phyloP scores from a whole-genome alignment of 2,797 vertebrate genomes.

The Pangasius larnaudii region DNA sequence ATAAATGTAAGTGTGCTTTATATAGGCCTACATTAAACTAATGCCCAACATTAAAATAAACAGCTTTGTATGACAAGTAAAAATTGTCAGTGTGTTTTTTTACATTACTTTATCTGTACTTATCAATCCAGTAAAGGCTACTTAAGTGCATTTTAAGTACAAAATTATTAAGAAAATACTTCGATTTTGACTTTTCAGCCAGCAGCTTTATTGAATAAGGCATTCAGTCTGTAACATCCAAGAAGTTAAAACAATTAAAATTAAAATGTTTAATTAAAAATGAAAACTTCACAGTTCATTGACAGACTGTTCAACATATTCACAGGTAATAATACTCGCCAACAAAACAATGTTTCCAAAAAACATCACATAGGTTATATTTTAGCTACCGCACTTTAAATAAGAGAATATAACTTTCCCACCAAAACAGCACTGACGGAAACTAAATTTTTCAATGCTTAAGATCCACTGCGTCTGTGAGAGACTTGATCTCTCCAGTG shows the following conservation, averaged over 20 bases:
- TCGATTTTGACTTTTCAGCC: slow-evolving; percentile 5
- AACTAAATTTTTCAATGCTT: not conserved
- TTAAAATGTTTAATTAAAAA: not conserved
- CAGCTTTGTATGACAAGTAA: not conserved
- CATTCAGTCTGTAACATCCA: slow-evolving; percentile 35
- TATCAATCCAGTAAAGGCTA: not conserved
- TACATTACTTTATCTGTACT: not conserved
- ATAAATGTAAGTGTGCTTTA: not conserved
- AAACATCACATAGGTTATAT: not conserved
- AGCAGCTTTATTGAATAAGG: slow-evolving; percentile 61
- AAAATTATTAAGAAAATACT: not conserved
- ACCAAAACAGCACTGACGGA: not conserved
- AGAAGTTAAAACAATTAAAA: slow-evolving; percentile 8
- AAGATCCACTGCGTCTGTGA: not conserved
- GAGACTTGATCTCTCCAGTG: not conserved
- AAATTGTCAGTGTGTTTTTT: not conserved
- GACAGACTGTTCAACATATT: slow-evolving; percentile 20
- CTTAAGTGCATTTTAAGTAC: not conserved
- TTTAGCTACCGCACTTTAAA: not conserved
- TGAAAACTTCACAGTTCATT: slow-evolving; percentile 9
- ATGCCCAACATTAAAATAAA: not conserved
- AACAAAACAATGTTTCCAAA: not conserved
- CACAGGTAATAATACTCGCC: slow-evolving; percentile 31
- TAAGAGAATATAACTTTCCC: not conserved
- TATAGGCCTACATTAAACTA: not conserved